Base-by-base conservation (phyloP, 2,113 vertebrate species). In the Pelodiscus sinensis region DNA sequence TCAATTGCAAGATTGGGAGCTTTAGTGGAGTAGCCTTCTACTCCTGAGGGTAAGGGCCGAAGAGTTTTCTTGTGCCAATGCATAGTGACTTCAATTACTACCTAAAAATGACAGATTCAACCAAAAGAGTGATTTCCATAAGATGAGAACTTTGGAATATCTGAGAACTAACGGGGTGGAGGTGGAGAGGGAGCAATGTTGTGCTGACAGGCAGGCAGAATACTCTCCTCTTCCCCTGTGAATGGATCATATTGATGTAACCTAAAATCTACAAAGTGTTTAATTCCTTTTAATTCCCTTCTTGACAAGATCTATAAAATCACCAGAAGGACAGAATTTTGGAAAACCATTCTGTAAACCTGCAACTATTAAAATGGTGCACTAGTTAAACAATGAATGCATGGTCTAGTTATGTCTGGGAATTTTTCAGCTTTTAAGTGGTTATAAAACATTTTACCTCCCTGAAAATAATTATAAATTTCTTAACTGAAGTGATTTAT, bases 401-500 rank as follows among this genome's bases (percentile, higher is more conserved):
- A 1, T 79, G 60, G 89, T 92, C 89, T 94, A 96, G 93, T 96
- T 97, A 97, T 60, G 84, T 54, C n/a, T 80, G 68, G 89, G 88
- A 95, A 95, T 97, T 95, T 94, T 92, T 96, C 96, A 95, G 86
- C 84, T 91, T 94, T 92, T 89, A 91, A 95, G 84, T 71, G 94
- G 13, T 85, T 95, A 95, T 88, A 95, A 96, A 94, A 91, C 6
- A 95, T 96, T 97, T 97, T 95, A 91, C 84, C 86, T 87, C 78
- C 79, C 81, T 88, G 44, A 96, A 96, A 97, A 97, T 94, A 96
- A 97, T 97, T 97, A 95, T 86, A 96, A 97, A 97, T 88, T 96
- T 96, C 96, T 97, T 97, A 97, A 96, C 93, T 90, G 87, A 96
- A 54, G 78, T 95, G 93, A 97, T 96, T 97, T 97, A 92, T 90